A percentile compares a stretch with the other conserved stretches of the same genome.
phyloP scores from a whole-genome alignment of 2,113 vertebrate genomes.

The Hydrochoerus hydrochaeris region DNA sequence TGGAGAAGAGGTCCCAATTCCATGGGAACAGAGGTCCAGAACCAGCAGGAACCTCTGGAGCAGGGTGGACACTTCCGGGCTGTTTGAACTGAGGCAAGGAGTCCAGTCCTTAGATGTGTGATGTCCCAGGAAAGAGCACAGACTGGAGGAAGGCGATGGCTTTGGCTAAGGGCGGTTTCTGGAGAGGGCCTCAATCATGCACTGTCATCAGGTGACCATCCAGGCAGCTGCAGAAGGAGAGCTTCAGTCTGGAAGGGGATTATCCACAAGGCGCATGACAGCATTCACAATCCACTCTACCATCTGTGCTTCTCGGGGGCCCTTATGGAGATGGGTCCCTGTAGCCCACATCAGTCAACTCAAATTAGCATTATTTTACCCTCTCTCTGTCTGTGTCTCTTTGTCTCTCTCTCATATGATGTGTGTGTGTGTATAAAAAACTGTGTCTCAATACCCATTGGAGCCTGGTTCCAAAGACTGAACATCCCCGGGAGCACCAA shows the following conservation, averaged over 20 bases:
- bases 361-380: background rate
- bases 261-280: rapidly evolving
- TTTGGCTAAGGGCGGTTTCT: background rate
- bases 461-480: background rate
- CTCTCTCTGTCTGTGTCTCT: background rate
- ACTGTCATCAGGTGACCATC: no score
- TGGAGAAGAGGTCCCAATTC: background rate
- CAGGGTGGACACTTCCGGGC: background rate
- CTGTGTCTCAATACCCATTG: background rate
- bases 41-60: background rate
- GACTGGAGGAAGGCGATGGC: background rate
- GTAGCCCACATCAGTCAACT: background rate
- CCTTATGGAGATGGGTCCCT: background rate
- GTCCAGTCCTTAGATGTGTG: background rate
- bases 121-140: background rate
- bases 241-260: background rate
- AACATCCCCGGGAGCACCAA: background rate
- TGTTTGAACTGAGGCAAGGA: background rate
- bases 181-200: background rate
- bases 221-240: background rate
- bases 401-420: background rate
- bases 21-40: background rate
- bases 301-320: background rate
- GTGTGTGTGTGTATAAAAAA: background rate
- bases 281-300: no score